Evolutionary conservation across 2,888 invertebrate species (phyloP).

Genomic region (Anthrax anthrax): DNA sequence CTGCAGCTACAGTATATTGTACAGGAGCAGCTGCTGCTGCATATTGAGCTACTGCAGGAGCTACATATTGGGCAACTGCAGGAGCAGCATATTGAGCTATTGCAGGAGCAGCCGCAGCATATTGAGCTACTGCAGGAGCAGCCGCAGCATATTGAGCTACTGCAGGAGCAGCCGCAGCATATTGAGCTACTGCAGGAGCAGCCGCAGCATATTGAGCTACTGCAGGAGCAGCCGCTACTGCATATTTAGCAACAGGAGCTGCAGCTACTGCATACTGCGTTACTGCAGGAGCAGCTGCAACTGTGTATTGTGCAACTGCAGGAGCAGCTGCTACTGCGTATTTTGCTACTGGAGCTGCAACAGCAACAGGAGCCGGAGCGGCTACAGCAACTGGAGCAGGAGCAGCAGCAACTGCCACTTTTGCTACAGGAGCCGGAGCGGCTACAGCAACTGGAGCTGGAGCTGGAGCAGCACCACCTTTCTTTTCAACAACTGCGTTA

Average conservation of each 20-base stretch:
- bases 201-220: conserved; percentile 7
- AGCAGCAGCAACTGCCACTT: conserved; percentile 12
- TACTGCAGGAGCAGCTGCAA: conserved; percentile 12
- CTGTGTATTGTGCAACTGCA: background rate
- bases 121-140: conserved; percentile 8
- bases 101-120: conserved; percentile 12
- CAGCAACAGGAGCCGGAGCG: conserved; percentile 20
- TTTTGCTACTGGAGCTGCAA: conserved; percentile 18
- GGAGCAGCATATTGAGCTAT: conserved; percentile 16
- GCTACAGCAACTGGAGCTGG: conserved; percentile 4
- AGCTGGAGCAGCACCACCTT: conserved; percentile 15
- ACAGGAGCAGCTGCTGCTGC: conserved; percentile 13
- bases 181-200: conserved; percentile 16
- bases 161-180: conserved; percentile 23
- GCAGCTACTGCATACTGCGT: conserved; percentile 27
- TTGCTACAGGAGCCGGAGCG: conserved; percentile 9
- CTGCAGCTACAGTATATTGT: conserved; percentile 18
- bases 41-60: conserved; percentile 17
- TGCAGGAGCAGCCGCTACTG: conserved; percentile 12
- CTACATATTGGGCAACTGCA: conserved; percentile 18
- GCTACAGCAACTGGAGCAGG: conserved; percentile 8
- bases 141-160: background rate
- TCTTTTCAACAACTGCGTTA: conserved; percentile 50
- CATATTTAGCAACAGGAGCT: conserved; percentile 7
- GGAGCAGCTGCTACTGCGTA: conserved; percentile 1